These are phyloP conservation scores for Theonella swinhoei DNA, from an alignment of 37 sponge, comb jelly and placozoan species.

Conservation along the genomic window DNA sequence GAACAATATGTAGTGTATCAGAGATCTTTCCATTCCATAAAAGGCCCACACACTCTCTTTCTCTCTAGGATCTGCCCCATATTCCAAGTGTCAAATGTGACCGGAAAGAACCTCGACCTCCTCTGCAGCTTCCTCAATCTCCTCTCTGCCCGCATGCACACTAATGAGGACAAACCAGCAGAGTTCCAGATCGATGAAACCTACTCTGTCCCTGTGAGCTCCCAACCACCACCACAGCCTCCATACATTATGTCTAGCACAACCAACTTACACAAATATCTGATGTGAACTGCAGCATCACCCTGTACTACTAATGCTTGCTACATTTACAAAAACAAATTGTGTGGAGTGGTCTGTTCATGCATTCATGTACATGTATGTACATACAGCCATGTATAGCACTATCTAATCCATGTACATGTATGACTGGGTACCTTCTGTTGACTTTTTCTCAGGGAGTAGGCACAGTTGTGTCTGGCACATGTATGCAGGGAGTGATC, in stretches of 20 bases:
- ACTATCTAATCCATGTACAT: background rate
- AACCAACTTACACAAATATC: no score
- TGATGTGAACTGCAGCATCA: no score
- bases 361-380: background rate
- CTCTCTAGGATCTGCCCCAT: slow-evolving; percentile 93
- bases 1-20: no score
- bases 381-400: background rate
- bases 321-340: no score
- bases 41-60: background rate
- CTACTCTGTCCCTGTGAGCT: slow-evolving; percentile 93
- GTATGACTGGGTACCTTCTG: no score
- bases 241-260: no score
- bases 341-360: no score
- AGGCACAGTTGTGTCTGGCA: slow-evolving; percentile 97
- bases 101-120: slow-evolving; percentile 94
- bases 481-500: slow-evolving; percentile 90
- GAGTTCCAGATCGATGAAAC: slow-evolving; percentile 98
- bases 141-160: slow-evolving; percentile 80
- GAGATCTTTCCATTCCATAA: no score
- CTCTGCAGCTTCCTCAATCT: slow-evolving; percentile 92
- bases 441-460: slow-evolving; percentile 76
- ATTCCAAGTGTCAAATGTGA: slow-evolving; percentile 99
- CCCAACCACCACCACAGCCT: no score
- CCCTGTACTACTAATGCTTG: no score
- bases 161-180: slow-evolving; percentile 80